phyloP scores from a whole-genome alignment of 2,797 vertebrate genomes.

The Merluccius polli region DNA sequence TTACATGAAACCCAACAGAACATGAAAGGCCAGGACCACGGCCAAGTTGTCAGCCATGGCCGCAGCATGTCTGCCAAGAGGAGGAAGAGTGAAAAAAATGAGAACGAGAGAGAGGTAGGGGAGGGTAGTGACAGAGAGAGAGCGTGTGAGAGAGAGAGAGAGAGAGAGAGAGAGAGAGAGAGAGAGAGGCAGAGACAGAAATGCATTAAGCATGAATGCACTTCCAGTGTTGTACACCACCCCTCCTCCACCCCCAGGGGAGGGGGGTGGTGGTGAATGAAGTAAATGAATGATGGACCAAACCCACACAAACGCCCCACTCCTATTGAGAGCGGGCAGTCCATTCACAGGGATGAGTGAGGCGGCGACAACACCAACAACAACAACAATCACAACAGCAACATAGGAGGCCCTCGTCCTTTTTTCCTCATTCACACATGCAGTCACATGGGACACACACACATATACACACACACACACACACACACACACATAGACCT shows the following conservation, averaged over 20 bases:
- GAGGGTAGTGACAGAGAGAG: not conserved
- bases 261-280: slow-evolving; percentile 56
- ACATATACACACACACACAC: slow-evolving; percentile 49
- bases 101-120: slow-evolving; percentile 41
- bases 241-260: slow-evolving; percentile 44
- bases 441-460: slow-evolving; percentile 52
- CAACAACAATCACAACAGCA: slow-evolving; percentile 71
- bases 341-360: slow-evolving; percentile 73
- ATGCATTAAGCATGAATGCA: slow-evolving; percentile 45
- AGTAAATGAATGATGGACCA: slow-evolving; percentile 72
- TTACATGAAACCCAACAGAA: slow-evolving; percentile 48
- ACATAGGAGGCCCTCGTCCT: slow-evolving; percentile 64
- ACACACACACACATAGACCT: slow-evolving; percentile 52
- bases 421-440: slow-evolving; percentile 63
- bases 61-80: slow-evolving; percentile 44
- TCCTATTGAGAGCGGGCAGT: slow-evolving; percentile 62
- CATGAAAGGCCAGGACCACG: slow-evolving; percentile 51
- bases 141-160: slow-evolving; percentile 26
- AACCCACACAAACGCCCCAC: slow-evolving; percentile 66
- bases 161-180: not conserved
- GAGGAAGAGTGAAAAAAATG: slow-evolving; percentile 45
- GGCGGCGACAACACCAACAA: slow-evolving; percentile 60
- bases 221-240: slow-evolving; percentile 57
- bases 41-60: slow-evolving; percentile 49
- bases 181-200: slow-evolving; percentile 14